phyloP scores from a whole-genome alignment of 2,113 vertebrate species.

The crab-eating macaque (Macaca fascicularis) region T2T-MFA8v1.1 NC_088376.1:60006001-60006500 shows the following conservation, averaged over 20 bases:
- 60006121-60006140: not conserved
- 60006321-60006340: not conserved
- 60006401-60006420: not conserved
- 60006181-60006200: not conserved
- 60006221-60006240: not conserved
- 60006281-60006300: not conserved
- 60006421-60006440: not conserved
- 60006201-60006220: not conserved
- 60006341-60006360: not conserved
- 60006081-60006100: not conserved
- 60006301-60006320: not conserved
- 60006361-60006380: conserved; percentile 17
- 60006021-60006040: not conserved
- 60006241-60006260: not conserved
- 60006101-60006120: not conserved
- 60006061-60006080: not conserved
- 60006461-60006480: not conserved
- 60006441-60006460: not conserved
- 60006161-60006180: not conserved
- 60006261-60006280: not conserved
- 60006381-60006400: not conserved
- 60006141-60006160: not conserved
- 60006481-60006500: not conserved
- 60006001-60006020: not conserved
- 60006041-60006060: not conserved